Evolutionary conservation across 2,888 invertebrate genomes (phyloP).

Genomic region (Monochamus alternatus): DNA sequence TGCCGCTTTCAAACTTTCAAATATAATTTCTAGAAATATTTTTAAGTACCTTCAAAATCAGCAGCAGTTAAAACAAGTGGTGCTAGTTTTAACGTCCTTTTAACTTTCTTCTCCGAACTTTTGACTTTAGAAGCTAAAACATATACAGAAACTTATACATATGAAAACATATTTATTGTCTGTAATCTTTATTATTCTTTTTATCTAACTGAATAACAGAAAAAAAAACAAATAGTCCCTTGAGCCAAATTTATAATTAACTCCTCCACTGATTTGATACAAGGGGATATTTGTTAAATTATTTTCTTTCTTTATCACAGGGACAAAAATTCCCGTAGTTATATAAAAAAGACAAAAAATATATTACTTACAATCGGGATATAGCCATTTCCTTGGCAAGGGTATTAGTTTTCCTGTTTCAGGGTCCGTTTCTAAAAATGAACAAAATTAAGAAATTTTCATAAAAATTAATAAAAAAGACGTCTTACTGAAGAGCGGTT

Average conservation of each 20-base stretch:
- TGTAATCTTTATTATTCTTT: no score
- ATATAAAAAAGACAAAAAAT: neutral
- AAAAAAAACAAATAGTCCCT: no score
- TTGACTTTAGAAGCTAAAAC: conserved; percentile 25
- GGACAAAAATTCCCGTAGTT: no score
- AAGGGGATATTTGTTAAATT: no score
- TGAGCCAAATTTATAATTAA: no score
- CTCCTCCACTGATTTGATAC: no score
- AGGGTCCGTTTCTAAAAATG: conserved; percentile 33
- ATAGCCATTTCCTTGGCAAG: neutral
- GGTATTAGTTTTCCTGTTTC: conserved; percentile 29
- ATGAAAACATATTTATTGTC: no score
- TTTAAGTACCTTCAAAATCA: conserved; percentile 31
- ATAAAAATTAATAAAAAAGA: neutral
- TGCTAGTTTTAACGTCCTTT: conserved; percentile 5
- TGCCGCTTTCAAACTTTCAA: no score
- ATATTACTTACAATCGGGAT: conserved; percentile 7
- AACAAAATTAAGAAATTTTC: neutral
- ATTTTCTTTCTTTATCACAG: no score
- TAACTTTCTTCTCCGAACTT: conserved; percentile 16
- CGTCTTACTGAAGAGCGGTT: conserved; percentile 31
- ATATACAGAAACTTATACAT: neutral
- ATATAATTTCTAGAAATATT: neutral
- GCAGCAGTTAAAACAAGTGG: conserved; percentile 30
- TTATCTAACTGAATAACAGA: no score